phyloP scores from a whole-genome alignment of 2,797 vertebrate species.

The Pseudotriccus pelzelni region DNA sequence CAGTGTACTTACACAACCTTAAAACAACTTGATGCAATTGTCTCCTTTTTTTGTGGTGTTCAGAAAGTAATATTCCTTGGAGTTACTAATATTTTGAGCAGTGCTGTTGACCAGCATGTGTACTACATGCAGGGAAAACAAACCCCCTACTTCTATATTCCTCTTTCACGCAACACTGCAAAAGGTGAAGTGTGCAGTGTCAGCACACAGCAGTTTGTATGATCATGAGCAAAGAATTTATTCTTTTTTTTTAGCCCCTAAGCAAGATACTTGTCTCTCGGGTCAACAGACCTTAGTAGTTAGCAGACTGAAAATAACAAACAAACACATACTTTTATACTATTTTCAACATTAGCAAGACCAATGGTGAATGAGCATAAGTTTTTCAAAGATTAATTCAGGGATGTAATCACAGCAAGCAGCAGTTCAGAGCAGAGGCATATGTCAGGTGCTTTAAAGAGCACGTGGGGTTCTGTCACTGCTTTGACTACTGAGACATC shows the following conservation, averaged over 20 bases:
- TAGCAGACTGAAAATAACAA: not conserved
- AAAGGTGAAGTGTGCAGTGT: not conserved
- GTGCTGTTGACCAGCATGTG: not conserved
- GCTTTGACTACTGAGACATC: not conserved
- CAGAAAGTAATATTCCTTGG: not conserved
- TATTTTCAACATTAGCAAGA: not conserved
- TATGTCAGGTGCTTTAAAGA: not conserved
- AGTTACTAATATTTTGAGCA: not conserved
- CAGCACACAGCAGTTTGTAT: not conserved
- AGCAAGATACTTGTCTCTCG: not conserved
- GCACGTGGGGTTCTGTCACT: not conserved
- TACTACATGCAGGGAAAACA: not conserved
- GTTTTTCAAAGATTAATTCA: not conserved
- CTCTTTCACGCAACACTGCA: not conserved
- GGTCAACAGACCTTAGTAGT: not conserved
- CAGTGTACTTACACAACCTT: not conserved
- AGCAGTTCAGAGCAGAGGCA: not conserved
- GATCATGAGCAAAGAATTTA: not conserved
- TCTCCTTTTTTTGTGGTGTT: not conserved
- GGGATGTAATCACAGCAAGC: not conserved
- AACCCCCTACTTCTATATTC: not conserved
- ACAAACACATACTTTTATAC: not conserved
- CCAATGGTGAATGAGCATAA: not conserved
- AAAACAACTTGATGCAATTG: not conserved
- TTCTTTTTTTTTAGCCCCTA: not conserved